phyloP scores from a whole-genome alignment of 2,797 vertebrate genomes.

The Danio jaintianensis region DNA sequence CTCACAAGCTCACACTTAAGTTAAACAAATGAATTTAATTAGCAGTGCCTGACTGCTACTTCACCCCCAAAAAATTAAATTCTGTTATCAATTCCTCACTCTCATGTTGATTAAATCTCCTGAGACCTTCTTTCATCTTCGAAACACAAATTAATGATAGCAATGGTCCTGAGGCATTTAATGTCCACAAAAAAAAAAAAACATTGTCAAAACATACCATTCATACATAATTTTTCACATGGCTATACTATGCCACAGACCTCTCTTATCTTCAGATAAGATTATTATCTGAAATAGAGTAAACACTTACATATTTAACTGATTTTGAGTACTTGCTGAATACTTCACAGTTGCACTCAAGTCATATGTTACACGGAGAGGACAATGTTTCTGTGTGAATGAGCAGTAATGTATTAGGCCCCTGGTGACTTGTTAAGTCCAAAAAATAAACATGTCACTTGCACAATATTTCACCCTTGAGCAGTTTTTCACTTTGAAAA shows the following conservation, averaged over 20 bases:
- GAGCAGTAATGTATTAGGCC: constrained; percentile 24
- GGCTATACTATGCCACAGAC: background rate
- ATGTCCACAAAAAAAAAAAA: no score
- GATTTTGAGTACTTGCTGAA: background rate
- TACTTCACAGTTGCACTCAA: background rate
- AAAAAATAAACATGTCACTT: constrained; percentile 1
- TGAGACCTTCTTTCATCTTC: no score
- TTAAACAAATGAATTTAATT: no score
- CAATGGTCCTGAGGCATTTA: no score
- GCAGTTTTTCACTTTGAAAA: background rate
- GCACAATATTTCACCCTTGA: constrained; percentile 6
- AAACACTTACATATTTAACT: background rate
- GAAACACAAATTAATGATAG: no score
- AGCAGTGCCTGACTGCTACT: no score
- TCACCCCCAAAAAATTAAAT: no score
- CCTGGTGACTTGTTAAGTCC: constrained; percentile 46
- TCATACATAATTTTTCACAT: no score
- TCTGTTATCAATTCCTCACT: no score
- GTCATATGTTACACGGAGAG: background rate
- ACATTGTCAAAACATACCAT: no score
- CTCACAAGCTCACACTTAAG: no score
- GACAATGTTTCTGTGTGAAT: constrained; percentile 21
- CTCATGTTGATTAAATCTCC: no score
- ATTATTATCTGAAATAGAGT: background rate
- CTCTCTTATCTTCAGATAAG: background rate